Evolutionary conservation across 2,113 vertebrate species (phyloP).

Genomic region (Cyprinus carpio): DNA sequence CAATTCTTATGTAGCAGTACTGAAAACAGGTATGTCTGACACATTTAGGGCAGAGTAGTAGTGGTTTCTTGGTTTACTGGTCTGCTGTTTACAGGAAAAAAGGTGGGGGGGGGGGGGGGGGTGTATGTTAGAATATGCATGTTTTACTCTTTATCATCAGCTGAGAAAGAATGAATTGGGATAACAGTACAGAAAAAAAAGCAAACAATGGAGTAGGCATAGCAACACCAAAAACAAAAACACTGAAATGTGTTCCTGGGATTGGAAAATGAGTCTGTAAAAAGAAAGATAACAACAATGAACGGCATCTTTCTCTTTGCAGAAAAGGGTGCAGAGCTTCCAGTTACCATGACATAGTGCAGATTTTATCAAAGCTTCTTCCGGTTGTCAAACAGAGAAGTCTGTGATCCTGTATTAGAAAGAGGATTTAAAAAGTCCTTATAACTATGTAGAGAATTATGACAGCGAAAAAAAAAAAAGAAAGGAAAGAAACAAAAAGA

Average conservation of each 20-base stretch:
- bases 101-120: no score
- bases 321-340: not conserved
- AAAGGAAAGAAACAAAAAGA: not conserved
- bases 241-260: not conserved
- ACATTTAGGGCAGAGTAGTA: not conserved
- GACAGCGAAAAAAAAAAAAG: not conserved
- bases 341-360: not conserved
- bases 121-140: not conserved
- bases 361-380: constrained; percentile 28
- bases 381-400: not conserved
- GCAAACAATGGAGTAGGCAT: not conserved
- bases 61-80: not conserved
- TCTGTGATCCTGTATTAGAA: not conserved
- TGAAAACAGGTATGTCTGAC: constrained; percentile 25
- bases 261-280: not conserved
- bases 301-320: not conserved
- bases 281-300: not conserved
- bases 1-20: not conserved
- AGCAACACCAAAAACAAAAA: not conserved
- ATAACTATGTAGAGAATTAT: not conserved
- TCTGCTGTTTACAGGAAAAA: not conserved
- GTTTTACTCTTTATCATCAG: not conserved
- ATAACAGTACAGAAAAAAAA: not conserved
- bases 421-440: not conserved
- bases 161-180: not conserved